phyloP scores from a whole-genome alignment of 2,888 invertebrate species.

The Andrena dorsata region DNA sequence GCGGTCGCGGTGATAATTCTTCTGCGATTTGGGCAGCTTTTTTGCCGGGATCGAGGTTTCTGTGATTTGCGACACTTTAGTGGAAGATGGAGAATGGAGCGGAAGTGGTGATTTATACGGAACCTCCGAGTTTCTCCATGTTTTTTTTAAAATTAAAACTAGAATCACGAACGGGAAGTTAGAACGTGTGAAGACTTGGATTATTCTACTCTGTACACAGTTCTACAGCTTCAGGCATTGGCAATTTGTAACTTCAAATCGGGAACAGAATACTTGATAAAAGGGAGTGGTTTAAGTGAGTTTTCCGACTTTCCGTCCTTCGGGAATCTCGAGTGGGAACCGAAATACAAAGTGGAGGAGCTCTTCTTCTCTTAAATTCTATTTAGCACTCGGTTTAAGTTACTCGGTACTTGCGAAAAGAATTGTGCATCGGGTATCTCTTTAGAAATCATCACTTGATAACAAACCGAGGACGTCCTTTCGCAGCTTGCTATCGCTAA shows the following conservation, averaged over 20 bases:
- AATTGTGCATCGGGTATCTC: no score
- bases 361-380: not conserved
- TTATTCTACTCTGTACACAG: not conserved
- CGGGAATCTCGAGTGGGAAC: constrained; percentile 25
- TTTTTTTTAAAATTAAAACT: not conserved
- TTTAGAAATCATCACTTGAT: no score
- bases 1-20: constrained; percentile 18
- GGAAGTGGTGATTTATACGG: no score
- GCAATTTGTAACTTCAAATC: constrained; percentile 22
- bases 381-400: not conserved
- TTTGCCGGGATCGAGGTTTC: not conserved
- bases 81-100: not conserved
- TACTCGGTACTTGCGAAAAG: no score
- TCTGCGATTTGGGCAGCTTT: constrained; percentile 1
- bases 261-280: constrained; percentile 42
- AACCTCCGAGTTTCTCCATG: not conserved
- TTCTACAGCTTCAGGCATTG: not conserved
- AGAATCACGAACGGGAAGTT: not conserved
- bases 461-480: no score
- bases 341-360: not conserved
- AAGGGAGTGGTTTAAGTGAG: constrained; percentile 27
- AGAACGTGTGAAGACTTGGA: not conserved
- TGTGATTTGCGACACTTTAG: constrained; percentile 11
- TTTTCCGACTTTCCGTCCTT: constrained; percentile 19
- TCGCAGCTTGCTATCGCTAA: not conserved